Conservation (phyloP, 2,888 invertebrate species). For the Pristionchus arcanus region DNA sequence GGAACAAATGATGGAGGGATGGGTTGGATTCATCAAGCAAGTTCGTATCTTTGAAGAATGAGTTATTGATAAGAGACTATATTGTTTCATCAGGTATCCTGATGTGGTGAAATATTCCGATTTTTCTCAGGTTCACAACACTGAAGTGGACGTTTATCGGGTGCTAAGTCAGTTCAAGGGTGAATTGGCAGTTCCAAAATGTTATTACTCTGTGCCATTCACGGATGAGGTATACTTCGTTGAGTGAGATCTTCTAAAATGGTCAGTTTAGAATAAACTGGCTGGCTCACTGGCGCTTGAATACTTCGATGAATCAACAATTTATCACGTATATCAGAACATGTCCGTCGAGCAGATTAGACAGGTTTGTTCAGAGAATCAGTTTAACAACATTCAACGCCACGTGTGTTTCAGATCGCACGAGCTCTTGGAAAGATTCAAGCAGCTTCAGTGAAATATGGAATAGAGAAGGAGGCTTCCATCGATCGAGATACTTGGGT, state of each 20-base stretch:
- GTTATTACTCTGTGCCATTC: neutral
- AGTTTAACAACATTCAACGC: too few relatives aligned
- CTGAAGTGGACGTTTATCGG: neutral
- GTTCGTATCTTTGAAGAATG: neutral
- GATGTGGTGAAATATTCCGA: neutral
- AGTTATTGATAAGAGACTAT: neutral
- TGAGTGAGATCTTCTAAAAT: neutral
- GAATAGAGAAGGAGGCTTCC: neutral
- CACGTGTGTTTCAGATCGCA: neutral
- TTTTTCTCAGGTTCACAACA: neutral
- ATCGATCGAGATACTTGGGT: neutral
- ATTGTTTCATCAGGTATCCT: neutral
- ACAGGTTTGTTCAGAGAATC: neutral
- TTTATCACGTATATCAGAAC: neutral
- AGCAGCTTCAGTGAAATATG: neutral
- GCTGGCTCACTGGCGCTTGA: neutral
- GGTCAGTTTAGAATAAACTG: neutral
- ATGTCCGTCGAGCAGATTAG: conserved; percentile 6
- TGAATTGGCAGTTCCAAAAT: neutral
- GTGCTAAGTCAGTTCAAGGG: neutral
- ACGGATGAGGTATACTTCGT: neutral
- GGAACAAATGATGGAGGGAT: conserved; percentile 19
- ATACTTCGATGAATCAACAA: neutral
- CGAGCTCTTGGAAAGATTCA: conserved; percentile 42
- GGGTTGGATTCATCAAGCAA: neutral